A percentile compares a stretch with the other conserved stretches of the same genome.
Conservation (phyloP, 2,113 vertebrate genomes). For the Sus scrofa region DNA sequence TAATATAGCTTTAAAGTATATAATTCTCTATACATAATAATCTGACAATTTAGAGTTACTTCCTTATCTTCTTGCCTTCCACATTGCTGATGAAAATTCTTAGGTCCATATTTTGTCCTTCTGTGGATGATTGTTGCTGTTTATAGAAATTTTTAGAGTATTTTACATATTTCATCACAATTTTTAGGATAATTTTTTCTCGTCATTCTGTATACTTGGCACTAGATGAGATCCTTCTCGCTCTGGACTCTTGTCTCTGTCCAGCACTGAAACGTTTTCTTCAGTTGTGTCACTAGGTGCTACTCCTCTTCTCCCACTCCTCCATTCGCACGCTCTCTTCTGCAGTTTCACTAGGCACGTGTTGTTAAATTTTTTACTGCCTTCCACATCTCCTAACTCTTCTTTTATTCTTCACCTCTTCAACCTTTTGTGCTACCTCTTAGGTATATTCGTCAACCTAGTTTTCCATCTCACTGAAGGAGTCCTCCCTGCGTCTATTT, state of each 20-base stretch:
- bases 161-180: not conserved
- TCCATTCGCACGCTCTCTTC: not conserved
- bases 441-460: not conserved
- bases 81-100: not conserved
- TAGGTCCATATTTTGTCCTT: not conserved
- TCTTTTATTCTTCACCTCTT: not conserved
- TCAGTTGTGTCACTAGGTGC: not conserved
- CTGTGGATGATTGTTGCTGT: not conserved
- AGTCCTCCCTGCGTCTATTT: not conserved
- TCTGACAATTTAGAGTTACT: not conserved
- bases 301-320: not conserved
- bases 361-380: not conserved
- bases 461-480: not conserved
- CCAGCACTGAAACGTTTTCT: not conserved
- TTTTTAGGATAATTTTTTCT: not conserved
- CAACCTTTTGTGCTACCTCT: not conserved
- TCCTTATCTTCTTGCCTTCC: not conserved
- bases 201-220: not conserved
- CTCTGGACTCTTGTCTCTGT: not conserved
- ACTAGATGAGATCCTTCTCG: not conserved
- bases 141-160: not conserved
- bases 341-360: not conserved
- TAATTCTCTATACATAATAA: not conserved
- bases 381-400: not conserved
- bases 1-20: not conserved